phyloP scores from a whole-genome alignment of 2,113 vertebrate species.

The Paramisgurnus dabryanus region DNA sequence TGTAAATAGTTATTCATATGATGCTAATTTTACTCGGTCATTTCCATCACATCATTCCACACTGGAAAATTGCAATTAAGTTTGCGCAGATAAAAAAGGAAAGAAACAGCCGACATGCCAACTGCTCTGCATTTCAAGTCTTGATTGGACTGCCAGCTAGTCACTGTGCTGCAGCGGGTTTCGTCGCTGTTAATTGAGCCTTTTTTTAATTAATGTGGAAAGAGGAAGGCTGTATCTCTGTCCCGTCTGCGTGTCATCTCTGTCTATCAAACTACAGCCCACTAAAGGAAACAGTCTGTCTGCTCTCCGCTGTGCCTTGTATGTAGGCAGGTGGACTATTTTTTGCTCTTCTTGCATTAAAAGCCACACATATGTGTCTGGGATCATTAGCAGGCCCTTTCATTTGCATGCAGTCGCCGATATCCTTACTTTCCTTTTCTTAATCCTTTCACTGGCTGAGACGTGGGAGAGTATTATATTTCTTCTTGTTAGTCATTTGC shows the following conservation, averaged over 20 bases:
- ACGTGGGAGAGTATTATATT: conserved; percentile 12
- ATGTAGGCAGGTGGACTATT: conserved; percentile 72
- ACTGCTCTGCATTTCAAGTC: conserved; percentile 79
- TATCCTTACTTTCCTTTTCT: conserved; percentile 13
- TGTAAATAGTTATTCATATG: conserved; percentile 71
- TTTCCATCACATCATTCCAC: conserved; percentile 76
- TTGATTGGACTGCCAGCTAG: conserved; percentile 76
- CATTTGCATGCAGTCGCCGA: neutral
- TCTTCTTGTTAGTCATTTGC: conserved; percentile 27
- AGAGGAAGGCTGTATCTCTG: conserved; percentile 73
- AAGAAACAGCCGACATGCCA: conserved; percentile 64
- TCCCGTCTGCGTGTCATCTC: conserved; percentile 70
- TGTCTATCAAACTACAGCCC: conserved; percentile 72
- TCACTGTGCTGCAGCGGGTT: conserved; percentile 73
- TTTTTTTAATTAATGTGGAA: conserved; percentile 82
- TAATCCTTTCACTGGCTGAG: conserved; percentile 38
- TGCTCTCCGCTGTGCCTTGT: conserved; percentile 63
- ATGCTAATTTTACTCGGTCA: conserved; percentile 71
- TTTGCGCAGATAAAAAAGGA: conserved; percentile 75
- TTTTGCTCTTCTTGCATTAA: conserved; percentile 59
- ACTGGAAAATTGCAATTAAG: conserved; percentile 82
- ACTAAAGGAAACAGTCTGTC: conserved; percentile 57
- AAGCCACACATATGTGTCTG: conserved; percentile 61
- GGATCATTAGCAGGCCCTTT: conserved; percentile 57
- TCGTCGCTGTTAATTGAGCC: conserved; percentile 81